These are phyloP conservation scores for Protodeltote pygarga DNA, from an alignment of 2,888 invertebrate species.

Conservation along the genomic window DNA sequence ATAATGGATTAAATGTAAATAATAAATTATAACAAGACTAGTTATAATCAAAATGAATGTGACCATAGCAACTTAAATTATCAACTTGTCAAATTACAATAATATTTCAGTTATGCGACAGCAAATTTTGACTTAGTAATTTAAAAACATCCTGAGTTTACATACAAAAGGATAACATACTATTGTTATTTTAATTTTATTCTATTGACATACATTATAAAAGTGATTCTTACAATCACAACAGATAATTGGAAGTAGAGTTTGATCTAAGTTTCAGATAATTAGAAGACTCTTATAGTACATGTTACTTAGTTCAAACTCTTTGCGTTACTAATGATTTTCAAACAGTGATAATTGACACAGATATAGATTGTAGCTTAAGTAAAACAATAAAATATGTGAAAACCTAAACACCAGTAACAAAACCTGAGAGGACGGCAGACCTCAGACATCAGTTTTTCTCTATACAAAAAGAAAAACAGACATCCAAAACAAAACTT, in stretches of 20 bases:
- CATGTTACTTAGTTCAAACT: constrained; percentile 45
- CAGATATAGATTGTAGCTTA: constrained; percentile 29
- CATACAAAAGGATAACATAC: constrained; percentile 28
- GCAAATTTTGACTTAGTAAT: constrained; percentile 36
- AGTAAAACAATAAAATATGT: constrained; percentile 22
- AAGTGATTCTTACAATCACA: constrained; percentile 28
- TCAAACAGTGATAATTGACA: constrained; percentile 12
- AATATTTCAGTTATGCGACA: constrained; percentile 5
- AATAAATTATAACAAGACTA: constrained; percentile 22
- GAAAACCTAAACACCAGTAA: constrained; percentile 21
- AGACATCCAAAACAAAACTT: constrained; percentile 59
- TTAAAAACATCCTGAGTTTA: constrained; percentile 16
- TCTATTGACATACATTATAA: constrained; percentile 33
- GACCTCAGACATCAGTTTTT: constrained; percentile 49
- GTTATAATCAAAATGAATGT: constrained; percentile 6
- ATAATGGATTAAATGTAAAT: constrained; percentile 7
- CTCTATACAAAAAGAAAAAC: constrained; percentile 54
- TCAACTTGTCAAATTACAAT: constrained; percentile 23
- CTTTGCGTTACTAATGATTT: constrained; percentile 10
- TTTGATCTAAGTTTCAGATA: constrained; percentile 35
- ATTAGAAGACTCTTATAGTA: too few species aligned
- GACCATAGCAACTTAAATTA: constrained; percentile 5
- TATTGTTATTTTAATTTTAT: constrained; percentile 11
- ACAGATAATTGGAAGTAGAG: constrained; percentile 15
- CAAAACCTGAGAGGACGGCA: constrained; percentile 52